phyloP scores from a whole-genome alignment of 2,113 vertebrate species.

The Aptenodytes patagonicus region DNA sequence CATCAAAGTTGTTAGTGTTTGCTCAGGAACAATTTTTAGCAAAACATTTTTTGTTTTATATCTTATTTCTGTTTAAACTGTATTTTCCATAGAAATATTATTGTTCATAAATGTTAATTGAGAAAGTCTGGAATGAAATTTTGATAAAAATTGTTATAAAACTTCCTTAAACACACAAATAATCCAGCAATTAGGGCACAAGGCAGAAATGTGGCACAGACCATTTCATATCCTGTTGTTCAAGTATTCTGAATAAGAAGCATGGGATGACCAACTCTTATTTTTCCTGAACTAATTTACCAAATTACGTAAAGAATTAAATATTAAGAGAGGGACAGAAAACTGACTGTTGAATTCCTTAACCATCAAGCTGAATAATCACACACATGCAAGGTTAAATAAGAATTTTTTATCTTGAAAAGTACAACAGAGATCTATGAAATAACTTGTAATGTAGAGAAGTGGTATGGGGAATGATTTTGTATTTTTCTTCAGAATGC shows the following conservation, averaged over 20 bases:
- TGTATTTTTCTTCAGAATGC: background rate
- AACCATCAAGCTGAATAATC: background rate
- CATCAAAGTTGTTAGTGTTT: background rate
- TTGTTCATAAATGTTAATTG: background rate
- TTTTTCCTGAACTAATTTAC: background rate
- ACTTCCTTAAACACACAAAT: background rate
- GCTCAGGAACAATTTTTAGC: background rate
- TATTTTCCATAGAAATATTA: background rate
- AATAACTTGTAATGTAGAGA: background rate
- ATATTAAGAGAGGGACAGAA: background rate
- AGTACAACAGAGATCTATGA: background rate
- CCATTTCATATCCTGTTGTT: background rate
- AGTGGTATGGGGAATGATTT: background rate
- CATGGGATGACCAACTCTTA: background rate
- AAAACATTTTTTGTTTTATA: background rate
- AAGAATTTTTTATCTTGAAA: background rate
- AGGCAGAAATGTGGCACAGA: background rate
- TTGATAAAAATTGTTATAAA: background rate
- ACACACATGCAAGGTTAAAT: background rate
- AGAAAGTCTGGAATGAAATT: background rate
- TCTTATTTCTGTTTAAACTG: background rate
- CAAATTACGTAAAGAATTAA: background rate
- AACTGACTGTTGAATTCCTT: background rate
- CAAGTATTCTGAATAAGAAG: background rate
- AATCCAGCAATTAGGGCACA: background rate